Base-by-base conservation (phyloP, 2,888 invertebrate genomes). In the Cylloceria caligata region DNA sequence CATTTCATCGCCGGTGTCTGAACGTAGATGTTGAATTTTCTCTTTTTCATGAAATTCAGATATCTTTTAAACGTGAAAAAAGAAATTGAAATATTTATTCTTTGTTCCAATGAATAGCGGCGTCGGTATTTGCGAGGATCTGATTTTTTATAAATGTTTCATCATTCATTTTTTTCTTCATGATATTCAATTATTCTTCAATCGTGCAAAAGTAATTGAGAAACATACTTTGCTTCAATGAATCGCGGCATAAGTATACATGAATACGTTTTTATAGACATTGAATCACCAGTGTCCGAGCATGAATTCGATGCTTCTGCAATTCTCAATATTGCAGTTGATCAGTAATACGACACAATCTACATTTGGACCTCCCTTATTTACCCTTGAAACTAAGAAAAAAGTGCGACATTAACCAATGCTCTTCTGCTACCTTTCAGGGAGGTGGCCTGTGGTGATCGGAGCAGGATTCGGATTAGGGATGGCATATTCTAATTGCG, bases 391-490 rank as follows among this genome's bases (percentile, higher is more conserved):
- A 13, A 39, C 16, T 19, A 9, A 13, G 7, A n/a, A 57, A 60
- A 7, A n/a, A 60, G 16, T 16, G 30, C 34, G 16, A 16, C 19
- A 9, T 36, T 0, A 60, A 34, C 19, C 16, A 19, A 16, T 0
- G 16, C 5, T 57, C 19, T 16, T 19, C 34, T 34, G 7, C 60
- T 16, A 19, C 83, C 80, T 91, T 93, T 4, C 89, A 95, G 95
- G 97, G 90, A 95, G 96, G 89, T 99, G 98, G 98, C 99, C 99
- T 0, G 93, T 98, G 34, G 95, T 97, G 89, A 94, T 97, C 80
- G 98, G 98, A 45, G 95, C 96, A 85, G 98, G 98, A 72, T 95
- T 98, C 91, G 99, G 99, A 47, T 93, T 98, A 88, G 99, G 99
- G 67, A 95, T 97, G 94, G 98, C 98, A 64, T 97, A 96, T 93